These are phyloP conservation scores for Cryptotermes secundus DNA, from an alignment of 1,140 invertebrate genomes.

Conservation along the genomic window DNA sequence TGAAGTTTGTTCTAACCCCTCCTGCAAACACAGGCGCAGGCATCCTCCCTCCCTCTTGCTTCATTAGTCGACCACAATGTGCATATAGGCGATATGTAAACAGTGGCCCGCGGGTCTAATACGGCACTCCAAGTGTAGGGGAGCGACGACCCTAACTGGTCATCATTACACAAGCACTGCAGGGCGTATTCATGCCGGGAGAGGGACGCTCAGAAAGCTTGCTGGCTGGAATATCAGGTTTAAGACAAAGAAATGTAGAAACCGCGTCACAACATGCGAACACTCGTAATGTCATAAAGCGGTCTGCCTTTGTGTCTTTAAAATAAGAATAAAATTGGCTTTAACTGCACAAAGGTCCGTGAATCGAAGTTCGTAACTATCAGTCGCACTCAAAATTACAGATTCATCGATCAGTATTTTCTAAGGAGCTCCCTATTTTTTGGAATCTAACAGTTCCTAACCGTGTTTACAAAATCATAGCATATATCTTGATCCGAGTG, in stretches of 20 bases:
- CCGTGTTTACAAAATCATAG: no score
- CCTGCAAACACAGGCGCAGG: not conserved
- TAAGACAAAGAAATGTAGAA: not conserved
- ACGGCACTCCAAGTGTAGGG: not conserved
- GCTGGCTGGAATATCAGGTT: not conserved
- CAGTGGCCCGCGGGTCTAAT: conserved; percentile 3
- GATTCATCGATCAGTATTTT: no score
- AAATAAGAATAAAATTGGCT: no score
- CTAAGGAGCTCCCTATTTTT: no score
- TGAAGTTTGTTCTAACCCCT: not conserved
- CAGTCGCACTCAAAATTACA: no score
- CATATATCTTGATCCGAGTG: no score
- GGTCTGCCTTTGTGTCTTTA: no score
- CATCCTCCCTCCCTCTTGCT: not conserved
- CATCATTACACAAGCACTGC: not conserved
- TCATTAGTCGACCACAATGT: conserved; percentile 8
- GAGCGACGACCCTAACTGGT: not conserved
- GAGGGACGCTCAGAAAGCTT: not conserved
- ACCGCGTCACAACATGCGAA: not conserved
- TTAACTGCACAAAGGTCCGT: no score
- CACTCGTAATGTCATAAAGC: no score
- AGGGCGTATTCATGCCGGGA: not conserved
- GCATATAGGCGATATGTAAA: conserved; percentile 16
- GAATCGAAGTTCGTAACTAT: no score
- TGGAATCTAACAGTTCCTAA: no score